A percentile compares a stretch with the other conserved stretches of the same genome.
phyloP scores from a whole-genome alignment of 2,797 vertebrate species.

The Erethizon dorsatum region DNA sequence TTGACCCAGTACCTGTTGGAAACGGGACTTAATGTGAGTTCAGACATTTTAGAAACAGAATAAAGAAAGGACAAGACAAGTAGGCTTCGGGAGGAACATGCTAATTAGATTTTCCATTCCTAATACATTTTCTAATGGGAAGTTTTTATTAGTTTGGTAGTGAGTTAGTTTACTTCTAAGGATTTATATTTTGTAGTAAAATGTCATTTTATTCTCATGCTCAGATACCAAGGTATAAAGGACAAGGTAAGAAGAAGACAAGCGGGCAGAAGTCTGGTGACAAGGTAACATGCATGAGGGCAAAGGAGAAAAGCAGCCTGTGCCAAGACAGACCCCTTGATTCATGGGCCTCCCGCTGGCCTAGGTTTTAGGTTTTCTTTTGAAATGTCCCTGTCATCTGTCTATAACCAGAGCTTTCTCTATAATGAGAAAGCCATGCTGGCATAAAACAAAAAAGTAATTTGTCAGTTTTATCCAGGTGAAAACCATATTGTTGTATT shows the following conservation, averaged over 20 bases:
- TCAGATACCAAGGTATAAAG: conserved; percentile 93
- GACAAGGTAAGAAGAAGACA: conserved; percentile 89
- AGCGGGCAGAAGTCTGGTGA: conserved; percentile 83
- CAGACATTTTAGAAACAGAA: background rate
- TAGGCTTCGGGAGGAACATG: background rate
- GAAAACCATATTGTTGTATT: background rate
- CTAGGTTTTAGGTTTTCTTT: background rate
- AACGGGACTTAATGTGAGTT: no score
- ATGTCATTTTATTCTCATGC: conserved; percentile 89
- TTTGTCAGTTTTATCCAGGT: background rate
- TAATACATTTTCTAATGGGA: conserved; percentile 1
- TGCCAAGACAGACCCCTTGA: background rate
- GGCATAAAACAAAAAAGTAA: background rate
- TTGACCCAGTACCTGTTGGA: background rate
- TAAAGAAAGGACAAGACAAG: background rate
- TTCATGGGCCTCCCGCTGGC: background rate
- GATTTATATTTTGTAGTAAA: conserved; percentile 77
- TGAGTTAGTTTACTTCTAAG: conserved; percentile 62
- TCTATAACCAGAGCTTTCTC: background rate
- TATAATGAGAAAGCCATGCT: rapidly evolving
- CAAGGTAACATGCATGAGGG: conserved; percentile 83
- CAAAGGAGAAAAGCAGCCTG: conserved; percentile 38
- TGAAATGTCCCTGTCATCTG: background rate
- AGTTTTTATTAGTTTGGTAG: conserved; percentile 36
- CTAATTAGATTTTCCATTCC: background rate